phyloP scores from a whole-genome alignment of 2,797 vertebrate species.

The Hipposideros larvatus region DNA sequence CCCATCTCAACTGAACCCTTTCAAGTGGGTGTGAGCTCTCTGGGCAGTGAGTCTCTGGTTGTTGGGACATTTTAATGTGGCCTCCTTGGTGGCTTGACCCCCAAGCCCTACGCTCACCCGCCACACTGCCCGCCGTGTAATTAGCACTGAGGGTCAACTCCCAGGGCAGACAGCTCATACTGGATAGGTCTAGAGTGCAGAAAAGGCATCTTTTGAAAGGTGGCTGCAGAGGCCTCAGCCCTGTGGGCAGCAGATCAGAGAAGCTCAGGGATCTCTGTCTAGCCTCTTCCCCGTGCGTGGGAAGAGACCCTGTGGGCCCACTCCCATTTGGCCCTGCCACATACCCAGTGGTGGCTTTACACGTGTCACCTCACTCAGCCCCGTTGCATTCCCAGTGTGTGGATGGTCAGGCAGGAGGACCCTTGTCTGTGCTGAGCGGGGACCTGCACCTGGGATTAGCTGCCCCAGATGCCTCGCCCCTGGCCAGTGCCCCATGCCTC shows the following conservation, averaged over 20 bases:
- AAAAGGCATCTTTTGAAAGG: neutral
- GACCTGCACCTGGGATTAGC: neutral
- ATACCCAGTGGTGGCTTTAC: accelerated
- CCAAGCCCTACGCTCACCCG: neutral
- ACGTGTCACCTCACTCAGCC: neutral
- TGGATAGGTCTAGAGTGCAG: neutral
- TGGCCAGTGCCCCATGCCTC: neutral
- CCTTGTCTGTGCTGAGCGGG: neutral
- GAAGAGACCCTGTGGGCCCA: neutral
- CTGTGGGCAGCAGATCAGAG: neutral
- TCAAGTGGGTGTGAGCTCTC: conserved; percentile 59
- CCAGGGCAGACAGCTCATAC: neutral
- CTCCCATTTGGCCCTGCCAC: neutral
- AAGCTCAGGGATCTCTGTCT: neutral
- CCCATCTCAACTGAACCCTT: conserved; percentile 38
- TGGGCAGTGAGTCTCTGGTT: neutral
- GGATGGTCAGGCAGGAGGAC: neutral
- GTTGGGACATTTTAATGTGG: conserved; percentile 67
- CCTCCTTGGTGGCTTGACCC: conserved; percentile 42
- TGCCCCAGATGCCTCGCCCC: neutral
- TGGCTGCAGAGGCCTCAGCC: neutral
- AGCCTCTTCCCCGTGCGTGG: neutral
- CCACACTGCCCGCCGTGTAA: neutral
- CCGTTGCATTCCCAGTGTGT: accelerated
- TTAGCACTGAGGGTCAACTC: conserved; percentile 24